These are phyloP conservation scores for Micromesistius poutassou DNA, from an alignment of 2,797 vertebrate species.

Conservation along the genomic window DNA sequence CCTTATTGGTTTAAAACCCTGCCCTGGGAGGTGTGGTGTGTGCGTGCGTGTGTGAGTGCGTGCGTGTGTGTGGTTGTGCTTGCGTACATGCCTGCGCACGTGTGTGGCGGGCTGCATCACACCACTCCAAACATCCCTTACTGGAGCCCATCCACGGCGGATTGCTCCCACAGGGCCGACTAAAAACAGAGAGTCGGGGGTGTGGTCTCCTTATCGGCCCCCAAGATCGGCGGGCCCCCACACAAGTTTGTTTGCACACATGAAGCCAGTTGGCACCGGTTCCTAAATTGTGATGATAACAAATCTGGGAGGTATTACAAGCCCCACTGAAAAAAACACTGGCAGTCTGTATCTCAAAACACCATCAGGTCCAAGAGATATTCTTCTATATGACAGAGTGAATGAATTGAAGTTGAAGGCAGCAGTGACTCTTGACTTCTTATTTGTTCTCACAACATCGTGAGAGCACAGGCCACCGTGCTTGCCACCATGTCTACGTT, in stretches of 20 bases:
- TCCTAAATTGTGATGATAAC: neutral
- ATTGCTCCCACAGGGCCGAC: neutral
- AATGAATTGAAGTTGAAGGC: neutral
- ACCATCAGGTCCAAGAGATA: neutral
- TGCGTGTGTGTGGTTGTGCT: neutral
- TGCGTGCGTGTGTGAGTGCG: neutral
- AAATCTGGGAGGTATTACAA: slow-evolving; percentile 2
- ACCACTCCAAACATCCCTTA: neutral
- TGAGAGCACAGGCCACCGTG: too few species aligned
- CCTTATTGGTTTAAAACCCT: slow-evolving; percentile 15
- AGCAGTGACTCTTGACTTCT: neutral
- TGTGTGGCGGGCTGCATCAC: neutral
- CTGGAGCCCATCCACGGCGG: slow-evolving; percentile 1
- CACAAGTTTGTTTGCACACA: slow-evolving; percentile 9
- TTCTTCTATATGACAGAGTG: neutral
- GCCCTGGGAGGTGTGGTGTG: neutral
- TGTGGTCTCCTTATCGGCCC: slow-evolving; percentile 1
- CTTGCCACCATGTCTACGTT: neutral
- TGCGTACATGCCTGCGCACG: neutral
- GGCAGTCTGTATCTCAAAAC: neutral
- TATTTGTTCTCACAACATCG: neutral
- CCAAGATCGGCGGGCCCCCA: neutral
- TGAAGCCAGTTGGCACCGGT: neutral
- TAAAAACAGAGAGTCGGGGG: neutral
- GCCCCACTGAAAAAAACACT: neutral